Evolutionary conservation across 2,113 vertebrate genomes (phyloP), one percentile per base, ranked within the genome.

Genomic region (Shinisaurus crocodilurus): DNA sequence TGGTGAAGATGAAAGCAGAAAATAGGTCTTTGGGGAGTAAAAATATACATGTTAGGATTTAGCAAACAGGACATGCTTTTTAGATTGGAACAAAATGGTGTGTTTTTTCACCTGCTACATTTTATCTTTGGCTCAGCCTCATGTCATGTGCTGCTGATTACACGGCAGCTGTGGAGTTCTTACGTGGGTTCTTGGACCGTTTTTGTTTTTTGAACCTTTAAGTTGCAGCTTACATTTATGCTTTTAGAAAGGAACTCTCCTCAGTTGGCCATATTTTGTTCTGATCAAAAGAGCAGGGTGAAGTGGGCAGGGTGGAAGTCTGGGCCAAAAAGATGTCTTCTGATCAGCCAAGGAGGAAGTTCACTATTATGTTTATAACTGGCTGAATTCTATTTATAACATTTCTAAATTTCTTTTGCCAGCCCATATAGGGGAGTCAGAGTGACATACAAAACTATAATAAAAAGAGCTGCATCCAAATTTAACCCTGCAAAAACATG

Each of bases 91-190:
- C 2, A 87, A 65, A 69, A 70, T 82, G 37, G 1, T 15, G 43
- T 13, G n/a, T 65, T 37, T 20, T 90, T 94, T 74, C 57, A 9
- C 75, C 85, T 43, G 10, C 88, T 90, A 69, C 5, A 87, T 65
- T 74, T 70, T 91, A 90, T 63, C 88, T 82, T 37, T 82, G 67
- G 29, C 75, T 90, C 23, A 88, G 79, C 60, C 3, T 2, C 18
- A 48, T 63, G 6, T 20, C 29, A 48, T 63, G 6, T 20, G 32
- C 10, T 65, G 2, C 63, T 60, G 3, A 70, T 74, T 76, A 79
- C 48, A 16, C 85, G 32, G 16, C 43, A 86, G 1, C 60, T 93
- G 80, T 15, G 3, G 40, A 50, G 16, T 0, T 0, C 6, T 18
- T 67, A 0, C 72, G 12, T 63, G 6, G 7, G 15, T 40, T 72